Base-by-base conservation (phyloP, 2,113 vertebrate genomes). In the Antechinus flavipes region DNA sequence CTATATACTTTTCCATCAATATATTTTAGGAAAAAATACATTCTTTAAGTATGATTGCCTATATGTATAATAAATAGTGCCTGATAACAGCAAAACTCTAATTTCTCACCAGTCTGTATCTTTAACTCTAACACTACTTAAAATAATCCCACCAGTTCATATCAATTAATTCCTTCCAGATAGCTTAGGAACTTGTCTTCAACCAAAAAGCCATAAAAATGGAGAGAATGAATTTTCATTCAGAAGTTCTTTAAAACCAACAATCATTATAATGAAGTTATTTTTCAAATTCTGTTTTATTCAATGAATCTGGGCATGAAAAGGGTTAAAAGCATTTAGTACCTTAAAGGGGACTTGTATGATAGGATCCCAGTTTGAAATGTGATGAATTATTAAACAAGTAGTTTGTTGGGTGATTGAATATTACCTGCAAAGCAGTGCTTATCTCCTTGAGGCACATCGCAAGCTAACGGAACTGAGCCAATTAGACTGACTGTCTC, bases 401-500 rank as follows among this genome's bases (percentile, higher is more conserved):
- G 95, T 95, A 97, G 96, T 97, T 99, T 98, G 95, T 97, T 98
- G 97, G 94, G 93, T 98, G 97, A 98, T 98, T 98, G 98, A 98
- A 98, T 98, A 97, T 98, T 98, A 98, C 98, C 98, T 98, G 98
- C 95, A 96, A 98, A 98, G 96, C 94, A 96, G 94, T 93, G 89
- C 97, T 98, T 49, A 0, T 98, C 98, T 99, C 97, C 98, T 98
- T 96, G 97, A 98, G 98, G 96, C 98, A 98, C 95, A 97, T 98
- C 95, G 94, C 97, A 97, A 98, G 97, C 97, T 98, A 97, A 98
- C 93, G 95, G 97, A 98, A 98, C 98, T 98, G 98, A 99, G 98
- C 98, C 99, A 99, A 99, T 99, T 99, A 99, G 98, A 97, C 98
- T 93, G 97, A 98, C 98, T 98, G 98, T 98, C 99, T 99, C 97